Conservation (phyloP, 2,888 invertebrate species). For the Microctonus aethiopoides region DNA sequence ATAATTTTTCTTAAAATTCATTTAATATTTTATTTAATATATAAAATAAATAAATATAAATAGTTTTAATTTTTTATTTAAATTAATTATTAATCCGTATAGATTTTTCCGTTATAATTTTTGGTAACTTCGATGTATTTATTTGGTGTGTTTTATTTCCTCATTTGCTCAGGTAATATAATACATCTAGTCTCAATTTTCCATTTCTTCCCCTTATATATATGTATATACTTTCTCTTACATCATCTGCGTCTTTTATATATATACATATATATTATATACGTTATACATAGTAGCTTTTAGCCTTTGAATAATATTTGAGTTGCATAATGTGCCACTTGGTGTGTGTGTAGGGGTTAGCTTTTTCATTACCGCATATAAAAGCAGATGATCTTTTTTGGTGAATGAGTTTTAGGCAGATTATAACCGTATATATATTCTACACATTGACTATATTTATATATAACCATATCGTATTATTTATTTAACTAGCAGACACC, state of each 20-base stretch:
- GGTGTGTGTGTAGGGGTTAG: slow-evolving; percentile 34
- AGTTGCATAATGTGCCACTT: slow-evolving; percentile 63
- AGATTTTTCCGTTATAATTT: too few relatives aligned
- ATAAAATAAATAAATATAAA: too few relatives aligned
- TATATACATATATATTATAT: slow-evolving; percentile 52
- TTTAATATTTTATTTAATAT: too few relatives aligned
- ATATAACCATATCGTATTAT: too few relatives aligned
- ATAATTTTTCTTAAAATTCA: too few relatives aligned
- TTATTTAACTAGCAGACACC: too few relatives aligned
- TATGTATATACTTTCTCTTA: slow-evolving; percentile 20
- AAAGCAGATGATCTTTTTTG: slow-evolving; percentile 17
- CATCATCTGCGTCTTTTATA: slow-evolving; percentile 38
- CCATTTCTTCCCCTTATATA: not conserved
- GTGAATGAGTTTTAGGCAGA: not conserved
- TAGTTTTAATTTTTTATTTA: too few relatives aligned
- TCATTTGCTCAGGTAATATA: not conserved
- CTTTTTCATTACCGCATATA: not conserved
- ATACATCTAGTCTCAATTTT: not conserved
- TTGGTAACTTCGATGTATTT: not conserved
- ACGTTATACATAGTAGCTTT: slow-evolving; percentile 59
- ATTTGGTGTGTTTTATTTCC: slow-evolving; percentile 35
- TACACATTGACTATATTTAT: not conserved
- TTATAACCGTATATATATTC: not conserved
- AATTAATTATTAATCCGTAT: too few relatives aligned
- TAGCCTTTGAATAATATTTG: slow-evolving; percentile 68